These are phyloP conservation scores for Linurgus olivaceus DNA, from an alignment of 2,797 vertebrate genomes.

Conservation along the genomic window DNA sequence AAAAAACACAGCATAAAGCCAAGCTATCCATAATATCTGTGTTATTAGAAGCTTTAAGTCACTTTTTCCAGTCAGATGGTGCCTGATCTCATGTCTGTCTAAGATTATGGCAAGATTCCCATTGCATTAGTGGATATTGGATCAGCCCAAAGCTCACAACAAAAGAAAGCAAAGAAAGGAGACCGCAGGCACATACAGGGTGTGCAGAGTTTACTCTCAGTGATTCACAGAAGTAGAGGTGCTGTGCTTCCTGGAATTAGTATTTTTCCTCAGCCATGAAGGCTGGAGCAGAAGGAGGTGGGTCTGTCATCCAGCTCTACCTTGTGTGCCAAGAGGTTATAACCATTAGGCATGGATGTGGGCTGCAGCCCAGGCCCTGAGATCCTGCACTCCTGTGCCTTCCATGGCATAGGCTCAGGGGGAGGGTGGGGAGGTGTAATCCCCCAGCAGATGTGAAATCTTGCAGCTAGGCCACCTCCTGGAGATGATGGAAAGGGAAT, in stretches of 20 bases:
- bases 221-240: background rate
- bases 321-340: background rate
- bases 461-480: background rate
- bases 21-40: background rate
- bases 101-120: background rate
- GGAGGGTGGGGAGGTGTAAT: background rate
- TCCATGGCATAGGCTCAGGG: background rate
- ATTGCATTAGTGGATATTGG: background rate
- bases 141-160: background rate
- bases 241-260: background rate
- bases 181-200: background rate
- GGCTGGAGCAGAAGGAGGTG: background rate
- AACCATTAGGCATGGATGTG: background rate
- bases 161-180: background rate
- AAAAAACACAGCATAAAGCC: background rate
- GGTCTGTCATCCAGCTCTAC: background rate
- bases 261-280: background rate
- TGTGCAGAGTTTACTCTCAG: background rate
- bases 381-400: background rate
- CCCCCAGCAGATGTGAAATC: background rate
- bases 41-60: slow-evolving; percentile 6
- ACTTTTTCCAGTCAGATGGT: slow-evolving; percentile 31
- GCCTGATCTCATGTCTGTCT: background rate
- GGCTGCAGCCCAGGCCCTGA: background rate
- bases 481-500: background rate